Evolutionary conservation across 2,888 invertebrate genomes (phyloP), one percentile per base, ranked within the genome.

Genomic region (Rhamphomyia laevipes): DNA sequence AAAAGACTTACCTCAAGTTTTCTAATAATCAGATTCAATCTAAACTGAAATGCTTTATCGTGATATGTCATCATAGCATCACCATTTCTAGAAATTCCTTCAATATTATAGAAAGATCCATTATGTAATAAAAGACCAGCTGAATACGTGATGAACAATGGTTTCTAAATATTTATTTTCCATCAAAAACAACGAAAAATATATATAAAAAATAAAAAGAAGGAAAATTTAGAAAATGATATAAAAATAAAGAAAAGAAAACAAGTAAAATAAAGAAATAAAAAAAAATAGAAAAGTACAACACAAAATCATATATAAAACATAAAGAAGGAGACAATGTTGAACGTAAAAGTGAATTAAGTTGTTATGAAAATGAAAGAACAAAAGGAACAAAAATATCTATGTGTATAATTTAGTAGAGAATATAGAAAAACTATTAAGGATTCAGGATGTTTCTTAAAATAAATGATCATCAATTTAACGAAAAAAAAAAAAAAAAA

Each of bases 21-120:
- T 49, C 60, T 62, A 48, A 69, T 64, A 51, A 60, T 59, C 48
- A 70, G 53, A 56, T 64, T 63, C 52, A 66, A 64, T 46, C 58
- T 57, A 47, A 63, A 62, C 31, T 64, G 45, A 51, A 69, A 70
- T 35, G 65, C 63, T 59, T 66, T 68, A 48, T 65, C 62, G 31
- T 59, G 54, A 52, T 70, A 68, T 31, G 69, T 68, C 69, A 69
- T 69, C 46, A 60, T 61, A 13, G 69, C 65, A 49, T 66, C 58
- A 11, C 64, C 63, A 53, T 60, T 52, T 40, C 69, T 58, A 16
- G 59, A 51, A 35, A 69, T 63, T 1, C 65, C 67, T 16, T 62
- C 59, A 13, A 70, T 55, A 53, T 70, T 69, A 51, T 64, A 70
- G 0, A 65, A 63, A 44, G 65, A 61, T 7, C 69, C 69, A 53